Percentiles rank a stretch among this genome's conserved stretches.
Evolutionary conservation across 2,797 vertebrate species (phyloP).

Genomic region (Cynopterus sphinx): DNA sequence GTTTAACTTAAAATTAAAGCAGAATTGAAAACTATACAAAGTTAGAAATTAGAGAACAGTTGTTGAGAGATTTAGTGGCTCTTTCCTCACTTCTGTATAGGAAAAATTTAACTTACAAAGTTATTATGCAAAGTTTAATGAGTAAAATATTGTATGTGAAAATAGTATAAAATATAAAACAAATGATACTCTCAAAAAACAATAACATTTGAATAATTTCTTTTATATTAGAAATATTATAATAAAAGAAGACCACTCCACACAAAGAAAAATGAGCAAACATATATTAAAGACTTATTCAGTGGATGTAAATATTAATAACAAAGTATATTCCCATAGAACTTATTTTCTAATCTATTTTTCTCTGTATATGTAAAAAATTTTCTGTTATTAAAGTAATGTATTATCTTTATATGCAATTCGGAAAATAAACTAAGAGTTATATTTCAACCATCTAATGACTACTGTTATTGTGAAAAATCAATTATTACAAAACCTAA

Average conservation of each 20-base stretch:
- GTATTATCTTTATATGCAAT: background rate
- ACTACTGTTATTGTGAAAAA: background rate
- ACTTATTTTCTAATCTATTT: background rate
- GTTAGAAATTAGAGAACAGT: background rate
- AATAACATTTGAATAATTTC: background rate
- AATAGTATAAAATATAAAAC: background rate
- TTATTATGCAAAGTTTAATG: background rate
- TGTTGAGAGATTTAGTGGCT: background rate
- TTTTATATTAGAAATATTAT: slow-evolving; percentile 30
- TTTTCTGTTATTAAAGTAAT: slow-evolving; percentile 23
- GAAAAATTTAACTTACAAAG: background rate
- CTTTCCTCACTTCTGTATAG: background rate
- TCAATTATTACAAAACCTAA: background rate
- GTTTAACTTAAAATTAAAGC: background rate
- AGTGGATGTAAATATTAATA: background rate
- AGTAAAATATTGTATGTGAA: background rate
- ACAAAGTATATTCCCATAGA: background rate
- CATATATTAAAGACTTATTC: background rate
- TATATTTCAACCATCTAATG: background rate
- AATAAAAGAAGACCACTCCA: background rate
- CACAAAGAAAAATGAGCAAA: background rate
- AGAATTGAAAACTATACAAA: background rate
- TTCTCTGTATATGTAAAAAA: background rate
- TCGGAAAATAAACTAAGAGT: slow-evolving; percentile 14
- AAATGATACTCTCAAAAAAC: background rate